These are phyloP conservation scores for Aeoliscus strigatus DNA, from an alignment of 2,797 vertebrate genomes.

Conservation along the genomic window DNA sequence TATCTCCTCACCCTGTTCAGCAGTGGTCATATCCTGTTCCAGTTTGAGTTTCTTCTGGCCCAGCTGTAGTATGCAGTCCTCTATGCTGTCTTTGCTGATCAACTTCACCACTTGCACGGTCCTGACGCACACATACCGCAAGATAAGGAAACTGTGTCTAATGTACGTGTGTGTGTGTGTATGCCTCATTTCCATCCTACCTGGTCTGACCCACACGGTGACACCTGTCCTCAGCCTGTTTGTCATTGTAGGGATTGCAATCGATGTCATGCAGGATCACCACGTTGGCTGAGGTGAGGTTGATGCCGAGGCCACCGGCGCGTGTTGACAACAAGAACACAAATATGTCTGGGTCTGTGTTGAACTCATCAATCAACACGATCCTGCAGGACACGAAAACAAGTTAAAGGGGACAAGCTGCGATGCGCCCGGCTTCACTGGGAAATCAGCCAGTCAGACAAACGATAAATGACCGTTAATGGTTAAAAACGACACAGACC, in stretches of 20 bases:
- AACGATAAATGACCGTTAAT: too few species aligned
- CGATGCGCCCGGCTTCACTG: too few species aligned
- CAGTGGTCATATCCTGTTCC: conserved; percentile 92
- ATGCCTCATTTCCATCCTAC: conserved; percentile 75
- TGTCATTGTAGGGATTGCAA: conserved; percentile 97
- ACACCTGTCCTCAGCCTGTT: conserved; percentile 96
- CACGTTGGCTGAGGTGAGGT: conserved; percentile 92
- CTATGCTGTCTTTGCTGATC: conserved; percentile 89
- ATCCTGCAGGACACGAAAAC: conserved; percentile 76
- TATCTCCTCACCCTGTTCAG: conserved; percentile 78
- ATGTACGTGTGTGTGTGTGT: too few species aligned
- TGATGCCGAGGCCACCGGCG: conserved; percentile 94
- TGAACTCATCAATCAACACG: conserved; percentile 91
- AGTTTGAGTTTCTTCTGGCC: conserved; percentile 91
- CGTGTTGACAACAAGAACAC: conserved; percentile 94
- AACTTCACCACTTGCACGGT: conserved; percentile 85
- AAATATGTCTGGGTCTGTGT: conserved; percentile 89
- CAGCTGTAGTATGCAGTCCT: conserved; percentile 89
- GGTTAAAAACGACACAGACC: too few species aligned
- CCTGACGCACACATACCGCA: conserved; percentile 51
- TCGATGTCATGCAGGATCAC: conserved; percentile 97
- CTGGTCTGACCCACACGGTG: conserved; percentile 93
- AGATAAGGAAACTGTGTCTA: too few species aligned
- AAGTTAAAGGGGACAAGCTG: too few species aligned
- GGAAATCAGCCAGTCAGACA: too few species aligned